Conservation (phyloP, 2,797 vertebrate genomes). For the Xerus rutilus region DNA sequence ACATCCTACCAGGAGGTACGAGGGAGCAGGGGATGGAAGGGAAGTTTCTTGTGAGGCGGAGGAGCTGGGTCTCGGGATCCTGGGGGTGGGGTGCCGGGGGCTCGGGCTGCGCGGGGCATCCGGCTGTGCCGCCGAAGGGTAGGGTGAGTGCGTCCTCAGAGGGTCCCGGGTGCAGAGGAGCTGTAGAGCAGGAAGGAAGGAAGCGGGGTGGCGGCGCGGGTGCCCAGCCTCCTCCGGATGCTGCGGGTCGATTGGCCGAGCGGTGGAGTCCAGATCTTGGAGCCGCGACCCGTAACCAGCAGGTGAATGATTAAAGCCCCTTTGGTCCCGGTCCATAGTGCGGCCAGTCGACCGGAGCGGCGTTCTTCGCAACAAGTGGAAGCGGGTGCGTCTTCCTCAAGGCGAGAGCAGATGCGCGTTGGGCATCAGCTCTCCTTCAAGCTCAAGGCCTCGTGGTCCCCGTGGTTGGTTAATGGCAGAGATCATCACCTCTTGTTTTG, state of each 20-base stretch:
- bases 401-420: neutral
- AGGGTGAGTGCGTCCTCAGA: neutral
- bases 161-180: neutral
- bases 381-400: neutral
- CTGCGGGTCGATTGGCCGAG: neutral
- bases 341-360: neutral
- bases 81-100: neutral
- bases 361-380: neutral
- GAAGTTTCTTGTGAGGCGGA: neutral
- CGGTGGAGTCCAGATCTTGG: neutral
- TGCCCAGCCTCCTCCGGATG: conserved; percentile 27
- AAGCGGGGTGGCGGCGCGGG: neutral
- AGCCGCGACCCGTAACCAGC: neutral
- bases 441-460: neutral
- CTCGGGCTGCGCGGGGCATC: neutral
- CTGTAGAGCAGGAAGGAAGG: neutral
- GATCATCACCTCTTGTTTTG: neutral
- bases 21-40: neutral
- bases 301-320: conserved; percentile 54
- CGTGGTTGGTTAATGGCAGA: neutral
- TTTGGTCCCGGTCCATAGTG: neutral
- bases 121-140: neutral
- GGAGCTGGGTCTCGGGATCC: neutral
- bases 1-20: conserved; percentile 94
- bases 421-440: neutral